These are phyloP conservation scores for Calameuta idolon DNA, from an alignment of 2,888 invertebrate species.

Conservation along the genomic window DNA sequence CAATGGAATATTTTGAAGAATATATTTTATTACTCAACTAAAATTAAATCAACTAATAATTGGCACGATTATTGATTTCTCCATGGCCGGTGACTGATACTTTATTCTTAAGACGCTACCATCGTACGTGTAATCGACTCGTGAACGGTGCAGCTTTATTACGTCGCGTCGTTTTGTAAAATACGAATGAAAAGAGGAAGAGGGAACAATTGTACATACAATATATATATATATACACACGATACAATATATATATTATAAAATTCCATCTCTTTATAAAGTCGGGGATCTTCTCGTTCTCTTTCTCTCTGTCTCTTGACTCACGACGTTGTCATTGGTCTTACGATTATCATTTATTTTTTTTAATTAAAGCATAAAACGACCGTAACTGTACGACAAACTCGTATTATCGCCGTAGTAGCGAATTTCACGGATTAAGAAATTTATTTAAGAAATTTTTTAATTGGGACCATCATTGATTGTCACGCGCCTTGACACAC, in stretches of 20 bases:
- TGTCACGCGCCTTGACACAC: background rate
- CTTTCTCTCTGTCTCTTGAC: slow-evolving; percentile 1
- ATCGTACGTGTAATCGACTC: background rate
- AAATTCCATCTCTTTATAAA: slow-evolving; percentile 13
- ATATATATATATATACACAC: slow-evolving; percentile 25
- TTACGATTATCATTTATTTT: slow-evolving; percentile 2
- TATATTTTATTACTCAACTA: background rate
- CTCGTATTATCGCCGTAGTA: background rate
- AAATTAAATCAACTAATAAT: background rate
- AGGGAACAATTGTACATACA: slow-evolving; percentile 38
- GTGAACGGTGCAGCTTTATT: background rate
- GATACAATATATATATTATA: slow-evolving; percentile 5
- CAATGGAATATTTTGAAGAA: background rate
- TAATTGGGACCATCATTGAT: background rate
- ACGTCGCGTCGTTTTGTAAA: background rate
- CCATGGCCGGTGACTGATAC: background rate
- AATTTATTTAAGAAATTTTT: background rate
- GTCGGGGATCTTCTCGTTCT: slow-evolving; percentile 11
- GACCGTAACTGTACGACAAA: background rate
- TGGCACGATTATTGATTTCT: background rate
- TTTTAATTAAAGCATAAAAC: background rate
- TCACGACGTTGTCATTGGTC: slow-evolving; percentile 10
- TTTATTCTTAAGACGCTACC: background rate
- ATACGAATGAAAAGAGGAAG: background rate
- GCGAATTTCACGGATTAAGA: background rate